Evolutionary conservation across 2,797 vertebrate species (phyloP), one percentile per base, ranked within the genome.

Genomic region (Furcifer pardalis): DNA sequence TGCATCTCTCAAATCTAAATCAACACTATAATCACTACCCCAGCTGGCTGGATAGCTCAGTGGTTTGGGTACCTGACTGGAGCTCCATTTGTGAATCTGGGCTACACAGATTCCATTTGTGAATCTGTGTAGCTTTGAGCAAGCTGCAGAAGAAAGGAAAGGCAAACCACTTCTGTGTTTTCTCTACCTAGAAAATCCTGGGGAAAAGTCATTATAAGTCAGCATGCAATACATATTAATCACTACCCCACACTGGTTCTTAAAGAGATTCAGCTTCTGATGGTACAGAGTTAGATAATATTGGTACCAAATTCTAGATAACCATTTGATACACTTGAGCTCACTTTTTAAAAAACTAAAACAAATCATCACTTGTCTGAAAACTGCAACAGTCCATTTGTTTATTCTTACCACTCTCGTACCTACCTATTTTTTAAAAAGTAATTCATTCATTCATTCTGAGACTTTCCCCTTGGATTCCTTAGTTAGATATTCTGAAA

Each of bases 401-500:
- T 25, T 74, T 82, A 17, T 62, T 35, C n/a, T 40, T 82, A n/a
- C 71, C 27, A 35, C 19, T 12, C 56, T 17, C 19, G 1, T 42
- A 37, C 1, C 32, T n/a, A 60, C 68, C n/a, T n/a, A n/a, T n/a
- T 49, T 30, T 49, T 30, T 71, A 27, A 78, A 63, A 72, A 9
- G 21, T 52, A 44, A 56, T 65, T 73, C 68, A 49, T 79, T 79
- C 73, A 63, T 79, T 9, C 19, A 37, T 62, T 77, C 52, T 42
- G 37, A 79, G 37, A 62, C 12, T 40, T 87, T 56, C 73, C 42
- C 30, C 52, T 10, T 40, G 5, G 32, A 73, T n/a, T 83, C 86
- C n/a, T 68, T 56, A 37, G 56, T 2, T 25, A 84, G 46, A 3
- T 2, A 60, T 59, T 88, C 42, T 79, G 74, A 84, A 79, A n/a